Percentiles rank a stretch among this genome's conserved stretches.
These are phyloP conservation scores for Propsilocerus akamusi DNA, from an alignment of 1,140 invertebrate genomes.

Conservation along the genomic window DNA sequence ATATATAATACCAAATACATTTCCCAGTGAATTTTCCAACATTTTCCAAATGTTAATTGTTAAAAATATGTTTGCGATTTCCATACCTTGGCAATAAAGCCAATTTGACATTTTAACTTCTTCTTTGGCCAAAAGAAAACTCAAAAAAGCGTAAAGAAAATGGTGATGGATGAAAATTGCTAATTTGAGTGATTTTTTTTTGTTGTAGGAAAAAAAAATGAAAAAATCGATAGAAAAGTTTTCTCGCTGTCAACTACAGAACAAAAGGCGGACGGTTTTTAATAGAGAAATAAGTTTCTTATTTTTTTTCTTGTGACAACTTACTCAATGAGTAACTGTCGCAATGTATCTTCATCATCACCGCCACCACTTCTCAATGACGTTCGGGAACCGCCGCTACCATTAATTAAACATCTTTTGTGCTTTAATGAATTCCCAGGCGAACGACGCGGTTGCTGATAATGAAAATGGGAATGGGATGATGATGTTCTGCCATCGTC, in stretches of 20 bases:
- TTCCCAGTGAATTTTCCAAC: too few relatives aligned
- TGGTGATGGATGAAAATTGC: too few relatives aligned
- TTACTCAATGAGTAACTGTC: constrained; percentile 26
- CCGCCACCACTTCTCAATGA: constrained; percentile 24
- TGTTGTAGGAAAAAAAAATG: background rate
- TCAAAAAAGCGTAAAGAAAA: too few relatives aligned
- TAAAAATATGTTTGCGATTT: too few relatives aligned
- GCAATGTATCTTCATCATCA: constrained; percentile 22
- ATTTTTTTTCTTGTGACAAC: too few relatives aligned
- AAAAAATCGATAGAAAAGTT: background rate
- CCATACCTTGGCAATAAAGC: too few relatives aligned
- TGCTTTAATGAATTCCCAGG: constrained; percentile 24
- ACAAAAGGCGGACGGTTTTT: background rate
- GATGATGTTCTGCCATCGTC: constrained; percentile 23
- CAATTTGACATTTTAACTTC: too few relatives aligned
- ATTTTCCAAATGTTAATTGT: too few relatives aligned
- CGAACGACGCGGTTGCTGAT: constrained; percentile 15
- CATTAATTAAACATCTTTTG: constrained; percentile 14
- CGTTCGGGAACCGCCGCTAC: constrained; percentile 18
- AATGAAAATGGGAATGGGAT: background rate
- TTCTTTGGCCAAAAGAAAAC: too few relatives aligned
- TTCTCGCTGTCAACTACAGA: background rate
- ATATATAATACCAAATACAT: too few relatives aligned
- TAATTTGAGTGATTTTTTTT: background rate
- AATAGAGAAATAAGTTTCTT: constrained; percentile 4